Evolutionary conservation across 2,888 invertebrate species (phyloP).

Genomic region (Drosophila anomalata): DNA sequence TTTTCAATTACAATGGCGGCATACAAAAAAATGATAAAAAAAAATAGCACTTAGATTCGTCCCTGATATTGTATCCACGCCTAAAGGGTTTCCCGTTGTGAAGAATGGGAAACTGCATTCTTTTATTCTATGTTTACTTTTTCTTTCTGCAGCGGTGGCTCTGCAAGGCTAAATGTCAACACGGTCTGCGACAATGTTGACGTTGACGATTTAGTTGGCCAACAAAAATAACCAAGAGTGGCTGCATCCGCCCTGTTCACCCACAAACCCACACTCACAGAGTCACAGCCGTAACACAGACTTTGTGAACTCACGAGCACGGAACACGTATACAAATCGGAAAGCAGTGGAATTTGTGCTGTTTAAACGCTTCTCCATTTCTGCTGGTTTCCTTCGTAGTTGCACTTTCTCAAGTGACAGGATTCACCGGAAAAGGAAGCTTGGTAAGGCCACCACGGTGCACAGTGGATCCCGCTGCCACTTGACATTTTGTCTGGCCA

Average conservation of each 20-base stretch:
- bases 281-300: slow-evolving; percentile 17
- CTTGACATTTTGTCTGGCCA: slow-evolving; percentile 31
- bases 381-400: slow-evolving; percentile 39
- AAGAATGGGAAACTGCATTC: slow-evolving; percentile 4
- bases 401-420: slow-evolving; percentile 45
- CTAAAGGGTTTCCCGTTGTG: not conserved
- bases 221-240: slow-evolving; percentile 44
- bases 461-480: slow-evolving; percentile 25
- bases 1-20: not conserved
- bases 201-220: slow-evolving; percentile 72
- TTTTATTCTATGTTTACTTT: slow-evolving; percentile 10
- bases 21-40: not conserved
- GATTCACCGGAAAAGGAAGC: slow-evolving; percentile 17
- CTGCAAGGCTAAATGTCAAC: slow-evolving; percentile 70
- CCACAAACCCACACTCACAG: slow-evolving; percentile 10
- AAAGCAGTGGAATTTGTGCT: slow-evolving; percentile 46
- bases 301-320: not conserved
- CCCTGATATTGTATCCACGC: not conserved
- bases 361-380: slow-evolving; percentile 55
- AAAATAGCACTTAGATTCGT: not conserved
- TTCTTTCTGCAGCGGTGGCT: slow-evolving; percentile 24
- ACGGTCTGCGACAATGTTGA: slow-evolving; percentile 72
- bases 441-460: slow-evolving; percentile 23
- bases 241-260: slow-evolving; percentile 19
- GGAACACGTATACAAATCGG: slow-evolving; percentile 26